Evolutionary conservation across 2,888 invertebrate genomes (phyloP).

Genomic region (Acleris holmiana): DNA sequence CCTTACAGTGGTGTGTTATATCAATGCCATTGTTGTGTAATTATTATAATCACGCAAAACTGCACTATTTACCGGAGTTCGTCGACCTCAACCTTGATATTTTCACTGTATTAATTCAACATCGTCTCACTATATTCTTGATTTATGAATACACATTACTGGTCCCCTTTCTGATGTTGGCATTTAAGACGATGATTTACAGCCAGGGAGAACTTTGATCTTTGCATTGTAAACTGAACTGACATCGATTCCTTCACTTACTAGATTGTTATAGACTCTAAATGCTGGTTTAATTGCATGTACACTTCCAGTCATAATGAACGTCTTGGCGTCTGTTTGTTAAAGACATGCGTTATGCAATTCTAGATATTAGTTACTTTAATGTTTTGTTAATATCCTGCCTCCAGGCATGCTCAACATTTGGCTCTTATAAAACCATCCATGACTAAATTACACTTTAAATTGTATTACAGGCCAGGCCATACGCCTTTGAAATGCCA

Average conservation of each 20-base stretch:
- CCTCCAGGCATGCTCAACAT: constrained; percentile 7
- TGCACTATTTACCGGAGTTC: constrained; percentile 26
- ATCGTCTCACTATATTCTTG: constrained; percentile 20
- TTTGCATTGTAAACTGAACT: constrained; percentile 42
- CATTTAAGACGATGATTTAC: constrained; percentile 52
- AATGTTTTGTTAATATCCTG: constrained; percentile 23
- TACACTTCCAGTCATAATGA: constrained; percentile 12
- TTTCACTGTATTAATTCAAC: constrained; percentile 14
- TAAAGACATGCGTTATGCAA: constrained; percentile 11
- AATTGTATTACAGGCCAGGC: neutral
- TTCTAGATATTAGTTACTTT: constrained; percentile 7
- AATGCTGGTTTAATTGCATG: constrained; percentile 13
- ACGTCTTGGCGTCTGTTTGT: constrained; percentile 6
- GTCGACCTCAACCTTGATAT: constrained; percentile 33
- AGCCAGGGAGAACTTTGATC: constrained; percentile 57
- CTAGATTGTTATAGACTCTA: constrained; percentile 6
- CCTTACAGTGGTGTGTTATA: constrained; percentile 23
- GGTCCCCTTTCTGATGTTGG: constrained; percentile 38
- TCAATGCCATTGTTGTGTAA: constrained; percentile 35
- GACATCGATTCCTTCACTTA: constrained; percentile 37
- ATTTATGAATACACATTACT: constrained; percentile 41
- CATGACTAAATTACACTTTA: neutral
- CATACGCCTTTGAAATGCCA: neutral
- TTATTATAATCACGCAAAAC: constrained; percentile 31
- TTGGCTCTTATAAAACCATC: constrained; percentile 41